Percentiles rank a stretch among this genome's conserved stretches.
These are phyloP conservation scores for Oreamnos americanus DNA, from an alignment of 2,113 vertebrate genomes.

Conservation along the genomic window DNA sequence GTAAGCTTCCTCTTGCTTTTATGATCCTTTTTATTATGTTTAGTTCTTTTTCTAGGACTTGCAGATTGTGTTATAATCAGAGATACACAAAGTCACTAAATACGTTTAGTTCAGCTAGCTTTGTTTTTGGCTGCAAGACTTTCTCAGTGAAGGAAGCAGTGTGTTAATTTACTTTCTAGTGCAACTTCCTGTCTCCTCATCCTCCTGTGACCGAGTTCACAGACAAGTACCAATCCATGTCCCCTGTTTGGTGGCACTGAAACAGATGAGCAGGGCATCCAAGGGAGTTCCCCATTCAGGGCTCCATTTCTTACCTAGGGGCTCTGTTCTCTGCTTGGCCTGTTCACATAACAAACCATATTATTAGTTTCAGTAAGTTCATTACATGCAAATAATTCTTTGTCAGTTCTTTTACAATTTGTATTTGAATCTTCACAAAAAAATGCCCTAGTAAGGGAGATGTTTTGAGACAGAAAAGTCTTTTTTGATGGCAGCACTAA, in stretches of 20 bases:
- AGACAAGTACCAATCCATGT: neutral
- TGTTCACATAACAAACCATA: neutral
- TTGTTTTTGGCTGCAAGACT: neutral
- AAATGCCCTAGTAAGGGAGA: neutral
- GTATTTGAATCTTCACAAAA: neutral
- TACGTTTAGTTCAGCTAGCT: neutral
- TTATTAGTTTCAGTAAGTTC: neutral
- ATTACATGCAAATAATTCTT: neutral
- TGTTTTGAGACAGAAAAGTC: slow-evolving; percentile 3
- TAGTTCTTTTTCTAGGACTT: neutral
- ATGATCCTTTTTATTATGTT: neutral
- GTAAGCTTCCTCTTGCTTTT: neutral
- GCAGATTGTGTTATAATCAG: neutral
- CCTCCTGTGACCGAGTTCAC: neutral
- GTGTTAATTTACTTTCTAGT: neutral
- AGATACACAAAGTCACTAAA: neutral
- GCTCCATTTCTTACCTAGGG: neutral
- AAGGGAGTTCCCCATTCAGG: neutral
- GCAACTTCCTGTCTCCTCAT: neutral
- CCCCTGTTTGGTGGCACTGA: neutral
- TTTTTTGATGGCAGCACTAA: neutral
- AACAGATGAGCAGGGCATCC: neutral
- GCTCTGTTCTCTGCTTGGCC: neutral
- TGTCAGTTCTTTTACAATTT: neutral
- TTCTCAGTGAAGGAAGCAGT: neutral